Evolutionary conservation across 2,113 vertebrate genomes (phyloP).

Genomic region (Heterocephalus glaber): DNA sequence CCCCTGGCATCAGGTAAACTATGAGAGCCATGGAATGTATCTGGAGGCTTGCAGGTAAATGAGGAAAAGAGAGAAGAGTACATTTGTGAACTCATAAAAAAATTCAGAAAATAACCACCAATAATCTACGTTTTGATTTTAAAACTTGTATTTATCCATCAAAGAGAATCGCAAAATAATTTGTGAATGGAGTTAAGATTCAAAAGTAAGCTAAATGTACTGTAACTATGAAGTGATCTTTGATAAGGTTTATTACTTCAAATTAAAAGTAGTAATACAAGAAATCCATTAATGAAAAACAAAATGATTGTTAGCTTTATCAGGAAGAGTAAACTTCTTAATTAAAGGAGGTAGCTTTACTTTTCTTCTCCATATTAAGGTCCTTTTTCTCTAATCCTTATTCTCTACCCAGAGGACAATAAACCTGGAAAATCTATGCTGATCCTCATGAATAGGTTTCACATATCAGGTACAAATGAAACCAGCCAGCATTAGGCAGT

Average conservation of each 20-base stretch:
- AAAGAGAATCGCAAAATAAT: background rate
- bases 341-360: background rate
- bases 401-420: background rate
- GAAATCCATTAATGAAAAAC: background rate
- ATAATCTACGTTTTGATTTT: background rate
- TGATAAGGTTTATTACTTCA: background rate
- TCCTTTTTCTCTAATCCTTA: background rate
- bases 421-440: rapidly evolving
- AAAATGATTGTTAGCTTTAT: background rate
- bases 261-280: background rate
- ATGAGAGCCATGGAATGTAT: background rate
- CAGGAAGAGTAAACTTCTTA: background rate
- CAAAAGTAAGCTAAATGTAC: background rate
- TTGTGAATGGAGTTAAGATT: background rate
- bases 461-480: background rate
- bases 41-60: background rate
- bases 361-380: background rate
- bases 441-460: rapidly evolving
- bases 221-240: background rate
- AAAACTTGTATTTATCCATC: background rate
- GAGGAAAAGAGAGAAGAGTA: background rate
- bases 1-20: background rate
- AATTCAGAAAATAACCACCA: background rate
- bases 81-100: background rate
- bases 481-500: background rate